Percentiles rank a stretch among this genome's conserved stretches.
Conservation (phyloP, 1,140 invertebrate genomes). For the Wiebesia pumilae region DNA sequence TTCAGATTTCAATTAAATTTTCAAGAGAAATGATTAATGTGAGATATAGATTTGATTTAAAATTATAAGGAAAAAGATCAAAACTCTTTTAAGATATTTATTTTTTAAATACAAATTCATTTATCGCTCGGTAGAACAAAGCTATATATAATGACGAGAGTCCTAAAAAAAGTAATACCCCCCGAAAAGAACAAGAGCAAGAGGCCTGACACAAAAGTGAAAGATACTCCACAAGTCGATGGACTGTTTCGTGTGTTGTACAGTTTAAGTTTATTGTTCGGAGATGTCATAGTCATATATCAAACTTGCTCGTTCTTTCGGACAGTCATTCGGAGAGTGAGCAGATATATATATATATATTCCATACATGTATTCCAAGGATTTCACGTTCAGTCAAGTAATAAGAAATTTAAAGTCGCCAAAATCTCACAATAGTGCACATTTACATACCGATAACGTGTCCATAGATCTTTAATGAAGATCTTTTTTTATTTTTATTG, state of each 20-base stretch:
- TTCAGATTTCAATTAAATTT: not conserved
- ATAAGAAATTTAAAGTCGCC: not conserved
- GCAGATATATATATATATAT: not conserved
- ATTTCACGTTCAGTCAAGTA: not conserved
- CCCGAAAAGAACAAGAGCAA: constrained; percentile 11
- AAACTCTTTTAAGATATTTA: not conserved
- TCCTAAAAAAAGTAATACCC: not conserved
- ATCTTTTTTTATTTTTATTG: not conserved
- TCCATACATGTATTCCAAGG: not conserved
- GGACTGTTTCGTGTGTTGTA: constrained; percentile 1
- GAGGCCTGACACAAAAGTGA: not conserved
- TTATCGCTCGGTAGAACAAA: not conserved
- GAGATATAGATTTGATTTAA: not conserved
- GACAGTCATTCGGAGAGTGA: not conserved
- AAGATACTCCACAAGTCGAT: not conserved
- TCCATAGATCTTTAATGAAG: not conserved
- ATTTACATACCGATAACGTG: not conserved
- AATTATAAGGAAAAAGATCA: not conserved
- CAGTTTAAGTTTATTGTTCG: constrained; percentile 24
- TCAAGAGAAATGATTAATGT: not conserved
- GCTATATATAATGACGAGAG: not conserved
- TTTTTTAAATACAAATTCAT: not conserved
- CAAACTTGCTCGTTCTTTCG: constrained; percentile 11
- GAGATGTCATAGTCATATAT: constrained; percentile 11
- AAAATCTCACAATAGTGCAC: not conserved